Evolutionary conservation across 2,888 invertebrate species (phyloP), one percentile per base, ranked within the genome.

Genomic region (Ethmia dodecea): DNA sequence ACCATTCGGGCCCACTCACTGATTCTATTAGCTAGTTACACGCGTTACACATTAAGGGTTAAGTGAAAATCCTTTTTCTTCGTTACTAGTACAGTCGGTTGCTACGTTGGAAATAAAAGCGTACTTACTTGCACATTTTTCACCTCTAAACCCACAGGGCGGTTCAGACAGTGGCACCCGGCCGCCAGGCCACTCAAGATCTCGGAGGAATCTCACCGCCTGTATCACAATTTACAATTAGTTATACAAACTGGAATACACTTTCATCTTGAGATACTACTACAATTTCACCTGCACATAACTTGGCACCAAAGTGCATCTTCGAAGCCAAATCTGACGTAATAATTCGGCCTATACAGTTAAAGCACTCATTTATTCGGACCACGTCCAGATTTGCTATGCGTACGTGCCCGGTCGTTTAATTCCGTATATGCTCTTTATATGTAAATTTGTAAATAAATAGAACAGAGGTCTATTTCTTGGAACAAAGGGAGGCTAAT

Each of bases 121-220:
- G 31, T 54, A 92, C 93, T 91, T 88, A 96, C 96, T 92, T 62
- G 94, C 93, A 73, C 97, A 97, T 69, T 94, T 93, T 81, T 96
- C 95, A 34, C 93, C 95, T 20, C 91, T 87, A 72, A 95, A 97
- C n/a, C 97, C 97, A 72, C 97, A 97, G 14, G 87, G 86, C 1
- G 97, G 97, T 56, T 94, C 95, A 2, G 96, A 94, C 10, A 93
- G 88, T 0, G 97, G 97, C 24, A 92, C 93, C 28, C 86, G 83
- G 5, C 91, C 91, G 8, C 90, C 89, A 13, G 94, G 88, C 97
- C 97, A 97, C 44, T 92, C 88, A 51, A 97, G 91, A 28, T 88
- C 77, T 18, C 89, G 89, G 28, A 89, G 89, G 63, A 96, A 83
- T 52, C 91, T 89, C 55, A 96, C 87, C 64, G 92, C 91, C 96